Evolutionary conservation across 30 jellyfish, hydroid and myxozoan species (phyloP).

Genomic region (Thelohanellus kitauei): DNA sequence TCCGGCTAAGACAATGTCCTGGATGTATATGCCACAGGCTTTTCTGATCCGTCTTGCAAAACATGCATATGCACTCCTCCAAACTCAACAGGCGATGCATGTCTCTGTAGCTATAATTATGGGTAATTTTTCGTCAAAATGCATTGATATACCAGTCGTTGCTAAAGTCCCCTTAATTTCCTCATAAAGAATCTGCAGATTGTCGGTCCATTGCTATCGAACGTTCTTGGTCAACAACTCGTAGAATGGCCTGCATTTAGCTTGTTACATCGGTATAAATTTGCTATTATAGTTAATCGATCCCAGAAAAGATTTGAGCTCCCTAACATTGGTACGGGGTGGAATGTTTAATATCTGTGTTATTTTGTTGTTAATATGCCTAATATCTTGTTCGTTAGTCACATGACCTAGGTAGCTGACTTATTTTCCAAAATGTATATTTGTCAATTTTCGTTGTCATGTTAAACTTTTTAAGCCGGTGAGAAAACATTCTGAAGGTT

Average conservation of each 20-base stretch:
- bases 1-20: constrained; percentile 11
- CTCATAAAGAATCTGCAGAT: constrained; percentile 2
- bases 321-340: constrained; percentile 10
- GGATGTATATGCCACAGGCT: constrained; percentile 18
- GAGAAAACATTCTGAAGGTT: constrained; percentile 1
- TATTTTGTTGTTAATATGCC: constrained; percentile 4
- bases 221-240: constrained; percentile 1
- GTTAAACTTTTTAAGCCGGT: background rate
- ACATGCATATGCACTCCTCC: constrained; percentile 25
- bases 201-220: constrained; percentile 9
- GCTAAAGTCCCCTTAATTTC: background rate
- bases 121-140: constrained; percentile 14
- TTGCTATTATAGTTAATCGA: constrained; percentile 8
- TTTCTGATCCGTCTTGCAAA: constrained; percentile 15
- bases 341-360: constrained; percentile 6
- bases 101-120: constrained; percentile 7
- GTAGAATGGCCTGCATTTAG: constrained; percentile 7
- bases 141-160: constrained; percentile 11
- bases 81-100: constrained; percentile 23
- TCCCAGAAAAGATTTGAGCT: constrained; percentile 13
- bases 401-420: constrained; percentile 12
- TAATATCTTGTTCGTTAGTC: constrained; percentile 6
- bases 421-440: constrained; percentile 3
- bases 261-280: constrained; percentile 2
- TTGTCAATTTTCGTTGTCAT: background rate